Evolutionary conservation across 2,888 invertebrate species (phyloP).

Genomic region (Drosophila paramelanica): DNA sequence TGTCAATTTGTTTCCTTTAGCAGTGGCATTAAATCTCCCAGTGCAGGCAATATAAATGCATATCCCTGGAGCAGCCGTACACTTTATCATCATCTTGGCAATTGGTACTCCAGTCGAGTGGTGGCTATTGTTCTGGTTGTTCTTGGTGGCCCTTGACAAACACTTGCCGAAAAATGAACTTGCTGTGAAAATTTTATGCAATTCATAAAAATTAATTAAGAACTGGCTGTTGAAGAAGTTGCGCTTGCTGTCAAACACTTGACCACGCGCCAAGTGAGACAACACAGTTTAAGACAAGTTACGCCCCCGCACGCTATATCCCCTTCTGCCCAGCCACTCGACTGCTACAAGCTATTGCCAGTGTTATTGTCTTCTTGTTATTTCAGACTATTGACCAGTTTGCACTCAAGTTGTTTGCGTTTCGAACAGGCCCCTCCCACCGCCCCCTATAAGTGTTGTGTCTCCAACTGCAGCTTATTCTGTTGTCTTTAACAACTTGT

Average conservation of each 20-base stretch:
- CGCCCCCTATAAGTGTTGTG: slow-evolving; percentile 17
- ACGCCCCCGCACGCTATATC: neutral
- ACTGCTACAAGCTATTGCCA: slow-evolving; percentile 69
- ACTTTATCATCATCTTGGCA: slow-evolving; percentile 52
- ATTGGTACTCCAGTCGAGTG: slow-evolving; percentile 55
- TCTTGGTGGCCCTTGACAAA: slow-evolving; percentile 36
- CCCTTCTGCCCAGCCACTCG: slow-evolving; percentile 12
- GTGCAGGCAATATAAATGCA: slow-evolving; percentile 33
- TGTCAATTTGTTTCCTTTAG: slow-evolving; percentile 15
- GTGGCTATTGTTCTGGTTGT: slow-evolving; percentile 24
- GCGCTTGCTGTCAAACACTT: slow-evolving; percentile 64
- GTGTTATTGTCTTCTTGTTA: slow-evolving; percentile 78
- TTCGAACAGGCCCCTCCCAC: slow-evolving; percentile 12
- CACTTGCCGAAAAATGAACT: slow-evolving; percentile 66
- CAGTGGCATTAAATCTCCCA: slow-evolving; percentile 11
- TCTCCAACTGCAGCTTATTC: slow-evolving; percentile 23
- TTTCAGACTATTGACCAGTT: slow-evolving; percentile 79
- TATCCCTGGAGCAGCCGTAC: slow-evolving; percentile 14
- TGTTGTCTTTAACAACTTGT: slow-evolving; percentile 55
- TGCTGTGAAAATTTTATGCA: slow-evolving; percentile 64
- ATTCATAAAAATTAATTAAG: slow-evolving; percentile 80
- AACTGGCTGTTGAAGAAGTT: slow-evolving; percentile 50
- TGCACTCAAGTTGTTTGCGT: slow-evolving; percentile 73
- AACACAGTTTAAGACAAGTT: slow-evolving; percentile 59
- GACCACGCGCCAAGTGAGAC: slow-evolving; percentile 63